A percentile compares a stretch with the other conserved stretches of the same genome.
These are phyloP conservation scores for Brachionus koreanus DNA, from an alignment of 1,140 invertebrate species.

Conservation along the genomic window DNA sequence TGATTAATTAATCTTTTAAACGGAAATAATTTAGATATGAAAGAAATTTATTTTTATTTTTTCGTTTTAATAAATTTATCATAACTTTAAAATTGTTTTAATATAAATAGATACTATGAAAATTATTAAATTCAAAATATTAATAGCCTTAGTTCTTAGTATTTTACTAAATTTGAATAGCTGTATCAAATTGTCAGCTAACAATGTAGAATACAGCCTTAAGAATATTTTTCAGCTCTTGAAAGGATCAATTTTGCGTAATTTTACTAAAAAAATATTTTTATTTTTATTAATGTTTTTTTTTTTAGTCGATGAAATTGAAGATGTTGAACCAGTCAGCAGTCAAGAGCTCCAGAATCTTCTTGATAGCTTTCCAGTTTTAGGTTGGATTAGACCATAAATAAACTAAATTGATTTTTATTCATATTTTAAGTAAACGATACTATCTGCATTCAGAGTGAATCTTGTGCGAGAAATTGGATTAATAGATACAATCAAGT, in stretches of 20 bases:
- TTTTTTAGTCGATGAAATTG: neutral
- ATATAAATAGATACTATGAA: neutral
- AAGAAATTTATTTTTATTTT: no score
- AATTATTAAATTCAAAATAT: neutral
- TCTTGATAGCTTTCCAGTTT: neutral
- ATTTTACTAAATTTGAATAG: neutral
- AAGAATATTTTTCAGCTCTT: neutral
- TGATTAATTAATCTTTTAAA: no score
- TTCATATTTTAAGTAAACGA: neutral
- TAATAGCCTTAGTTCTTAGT: neutral
- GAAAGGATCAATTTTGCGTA: neutral
- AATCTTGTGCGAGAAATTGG: constrained; percentile 37
- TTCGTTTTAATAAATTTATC: no score
- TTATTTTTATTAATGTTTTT: neutral
- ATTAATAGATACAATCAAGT: constrained; percentile 32
- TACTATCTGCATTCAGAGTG: neutral
- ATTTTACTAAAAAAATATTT: neutral
- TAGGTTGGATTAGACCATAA: neutral
- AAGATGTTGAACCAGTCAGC: neutral
- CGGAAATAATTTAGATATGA: no score
- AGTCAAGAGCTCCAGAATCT: neutral
- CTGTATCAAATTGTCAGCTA: neutral
- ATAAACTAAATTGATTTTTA: neutral
- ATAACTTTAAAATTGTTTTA: no score
- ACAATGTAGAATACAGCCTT: neutral